Base-by-base conservation (phyloP, 2,797 vertebrate species). In the Lates japonicus region DNA sequence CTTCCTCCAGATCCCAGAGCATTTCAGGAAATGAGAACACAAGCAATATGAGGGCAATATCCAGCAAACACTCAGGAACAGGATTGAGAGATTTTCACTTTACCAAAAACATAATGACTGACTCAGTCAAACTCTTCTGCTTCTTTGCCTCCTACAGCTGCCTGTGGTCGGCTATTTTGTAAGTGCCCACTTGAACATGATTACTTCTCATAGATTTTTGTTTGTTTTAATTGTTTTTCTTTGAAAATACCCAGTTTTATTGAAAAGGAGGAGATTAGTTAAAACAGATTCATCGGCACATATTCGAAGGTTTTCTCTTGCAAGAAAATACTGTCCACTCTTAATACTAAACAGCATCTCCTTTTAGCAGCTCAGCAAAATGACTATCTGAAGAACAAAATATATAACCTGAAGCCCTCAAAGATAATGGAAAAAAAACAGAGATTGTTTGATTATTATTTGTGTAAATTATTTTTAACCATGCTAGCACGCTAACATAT, bases 1-100 rank as follows among this genome's bases (percentile, higher is more conserved):
- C 35, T 70, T 25, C 48, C 62, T n/a, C 66, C 70, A 86, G 76
- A 74, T 77, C 80, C 59, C 85, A 86, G 90, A 93, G 90, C 89
- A 90, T 85, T 89, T 88, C 82, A 16, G 81, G 88, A 94, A 91
- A 93, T 87, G 87, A 93, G 78, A 93, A 90, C 84, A 87, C 55
- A 70, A 46, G 61, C 74, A 81, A 78, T 74, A 91, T 87, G 83
- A 89, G 42, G 70, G 90, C 88, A 90, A 90, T 91, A 93, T 92
- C 90, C 92, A 83, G 66, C 69, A 66, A 74, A 61, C 71, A 88
- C 90, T 87, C 74, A 82, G 82, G 63, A 49, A 55, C 35, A 81
- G 46, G 25, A 69, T 70, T 54, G 54, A 82, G 57, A 62, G 60
- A 33, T 52, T 78, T 74, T 62, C 58, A 67, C 48, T 39, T 61